Conservation (phyloP, 1,140 invertebrate genomes). For the Zaprionus capensis region DNA sequence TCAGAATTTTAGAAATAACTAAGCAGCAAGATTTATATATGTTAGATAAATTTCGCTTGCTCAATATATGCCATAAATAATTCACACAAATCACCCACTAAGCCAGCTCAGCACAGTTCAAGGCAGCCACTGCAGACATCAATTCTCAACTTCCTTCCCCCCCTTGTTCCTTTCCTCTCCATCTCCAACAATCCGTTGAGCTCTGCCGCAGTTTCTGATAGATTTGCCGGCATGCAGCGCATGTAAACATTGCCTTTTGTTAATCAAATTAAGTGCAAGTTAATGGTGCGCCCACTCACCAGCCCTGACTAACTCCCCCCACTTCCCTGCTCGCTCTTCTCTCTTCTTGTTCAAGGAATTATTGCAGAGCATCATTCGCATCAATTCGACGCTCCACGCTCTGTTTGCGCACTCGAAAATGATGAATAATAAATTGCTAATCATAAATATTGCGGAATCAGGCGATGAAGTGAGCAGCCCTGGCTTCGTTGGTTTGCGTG, state of each 20-base stretch:
- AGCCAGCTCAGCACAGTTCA: slow-evolving; percentile 16
- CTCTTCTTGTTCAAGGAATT: slow-evolving; percentile 24
- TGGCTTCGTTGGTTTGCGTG: slow-evolving; percentile 10
- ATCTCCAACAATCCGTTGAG: not conserved
- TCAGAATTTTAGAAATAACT: not conserved
- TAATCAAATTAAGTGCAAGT: slow-evolving; percentile 84
- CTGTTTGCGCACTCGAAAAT: slow-evolving; percentile 77
- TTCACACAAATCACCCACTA: slow-evolving; percentile 43
- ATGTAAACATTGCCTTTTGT: slow-evolving; percentile 81
- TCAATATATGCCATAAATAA: slow-evolving; percentile 32
- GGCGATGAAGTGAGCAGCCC: slow-evolving; percentile 50
- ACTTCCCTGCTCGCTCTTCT: not conserved
- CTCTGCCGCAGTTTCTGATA: slow-evolving; percentile 49
- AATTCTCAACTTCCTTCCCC: not conserved
- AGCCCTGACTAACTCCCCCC: not conserved
- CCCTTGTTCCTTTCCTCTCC: not conserved
- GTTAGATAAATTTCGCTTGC: slow-evolving; percentile 14
- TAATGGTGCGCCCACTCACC: slow-evolving; percentile 57
- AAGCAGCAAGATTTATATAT: not conserved
- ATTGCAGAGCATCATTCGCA: slow-evolving; percentile 54
- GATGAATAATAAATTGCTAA: slow-evolving; percentile 84
- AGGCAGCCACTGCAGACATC: slow-evolving; percentile 35
- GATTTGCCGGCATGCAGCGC: slow-evolving; percentile 68
- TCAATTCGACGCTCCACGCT: slow-evolving; percentile 21
- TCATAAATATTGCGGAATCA: slow-evolving; percentile 84